Evolutionary conservation across 1,140 invertebrate genomes (phyloP).

Genomic region (Brachystomella parvula): DNA sequence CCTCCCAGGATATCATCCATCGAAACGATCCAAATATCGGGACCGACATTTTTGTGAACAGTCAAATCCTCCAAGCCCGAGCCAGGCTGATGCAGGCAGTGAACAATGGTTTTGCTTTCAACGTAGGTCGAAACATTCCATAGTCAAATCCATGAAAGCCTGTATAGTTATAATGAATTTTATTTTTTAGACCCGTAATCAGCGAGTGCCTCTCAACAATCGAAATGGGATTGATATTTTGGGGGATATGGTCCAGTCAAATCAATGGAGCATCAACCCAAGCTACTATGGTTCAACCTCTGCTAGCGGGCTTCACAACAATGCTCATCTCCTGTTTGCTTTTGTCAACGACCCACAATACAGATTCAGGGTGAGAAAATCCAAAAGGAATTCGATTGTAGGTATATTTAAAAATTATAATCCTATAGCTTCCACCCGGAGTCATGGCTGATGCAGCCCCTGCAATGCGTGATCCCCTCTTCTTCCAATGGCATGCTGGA

Average conservation of each 20-base stretch:
- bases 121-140: not conserved
- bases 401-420: not conserved
- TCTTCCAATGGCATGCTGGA: conserved; percentile 19
- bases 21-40: not conserved
- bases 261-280: not conserved
- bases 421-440: conserved; percentile 12
- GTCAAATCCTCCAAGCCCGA: not conserved
- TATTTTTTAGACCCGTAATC: not conserved
- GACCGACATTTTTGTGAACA: not conserved
- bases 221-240: not conserved
- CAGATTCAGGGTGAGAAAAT: not conserved
- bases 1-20: not conserved
- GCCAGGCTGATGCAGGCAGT: not conserved
- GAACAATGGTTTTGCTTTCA: not conserved
- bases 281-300: conserved; percentile 1
- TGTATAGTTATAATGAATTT: not conserved
- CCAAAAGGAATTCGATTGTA: not conserved
- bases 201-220: not conserved
- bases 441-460: conserved; percentile 11
- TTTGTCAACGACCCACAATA: not conserved
- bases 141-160: not conserved
- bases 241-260: conserved; percentile 3
- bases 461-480: conserved; percentile 18
- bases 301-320: conserved; percentile 10
- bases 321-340: conserved; percentile 3